Evolutionary conservation across 1,140 invertebrate species (phyloP).

Genomic region (Euborellia annulipes): DNA sequence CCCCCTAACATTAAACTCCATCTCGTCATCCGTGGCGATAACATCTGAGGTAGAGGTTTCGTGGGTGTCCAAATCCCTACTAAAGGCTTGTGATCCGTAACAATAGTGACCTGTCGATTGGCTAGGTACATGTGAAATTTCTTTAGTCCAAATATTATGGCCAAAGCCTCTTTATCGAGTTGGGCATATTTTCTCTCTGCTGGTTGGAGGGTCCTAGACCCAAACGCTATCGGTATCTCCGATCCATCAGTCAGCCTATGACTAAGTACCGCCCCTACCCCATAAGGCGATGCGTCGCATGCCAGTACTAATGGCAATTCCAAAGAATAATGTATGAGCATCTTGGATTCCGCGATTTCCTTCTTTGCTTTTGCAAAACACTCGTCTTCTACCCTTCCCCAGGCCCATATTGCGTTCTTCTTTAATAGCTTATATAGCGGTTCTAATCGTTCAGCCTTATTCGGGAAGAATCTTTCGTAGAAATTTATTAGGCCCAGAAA

Average conservation of each 20-base stretch:
- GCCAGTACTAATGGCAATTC: conserved; percentile 24
- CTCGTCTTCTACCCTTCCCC: conserved; percentile 12
- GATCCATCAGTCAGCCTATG: conserved; percentile 17
- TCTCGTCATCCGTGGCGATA: conserved; percentile 21
- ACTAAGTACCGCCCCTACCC: conserved; percentile 14
- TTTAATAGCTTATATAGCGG: conserved; percentile 15
- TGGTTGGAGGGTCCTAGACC: conserved; percentile 25
- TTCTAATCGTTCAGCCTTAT: conserved; percentile 17
- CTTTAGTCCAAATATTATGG: conserved; percentile 32
- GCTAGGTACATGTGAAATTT: conserved; percentile 36
- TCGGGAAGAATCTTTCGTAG: conserved; percentile 18
- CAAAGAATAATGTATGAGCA: conserved; percentile 24
- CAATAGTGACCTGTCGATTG: conserved; percentile 30
- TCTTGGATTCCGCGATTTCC: conserved; percentile 18
- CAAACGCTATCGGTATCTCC: conserved; percentile 28
- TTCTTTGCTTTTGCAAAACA: conserved; percentile 21
- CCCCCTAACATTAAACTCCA: conserved; percentile 22
- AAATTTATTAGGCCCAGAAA: conserved; percentile 15
- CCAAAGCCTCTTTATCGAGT: conserved; percentile 35
- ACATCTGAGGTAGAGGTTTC: conserved; percentile 20
- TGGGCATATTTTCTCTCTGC: conserved; percentile 31
- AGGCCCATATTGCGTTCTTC: conserved; percentile 16
- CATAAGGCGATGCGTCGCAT: conserved; percentile 28
- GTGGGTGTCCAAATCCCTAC: conserved; percentile 25
- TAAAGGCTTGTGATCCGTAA: conserved; percentile 34